Evolutionary conservation across 2,888 invertebrate species (phyloP).

Genomic region (Diploptera punctata): DNA sequence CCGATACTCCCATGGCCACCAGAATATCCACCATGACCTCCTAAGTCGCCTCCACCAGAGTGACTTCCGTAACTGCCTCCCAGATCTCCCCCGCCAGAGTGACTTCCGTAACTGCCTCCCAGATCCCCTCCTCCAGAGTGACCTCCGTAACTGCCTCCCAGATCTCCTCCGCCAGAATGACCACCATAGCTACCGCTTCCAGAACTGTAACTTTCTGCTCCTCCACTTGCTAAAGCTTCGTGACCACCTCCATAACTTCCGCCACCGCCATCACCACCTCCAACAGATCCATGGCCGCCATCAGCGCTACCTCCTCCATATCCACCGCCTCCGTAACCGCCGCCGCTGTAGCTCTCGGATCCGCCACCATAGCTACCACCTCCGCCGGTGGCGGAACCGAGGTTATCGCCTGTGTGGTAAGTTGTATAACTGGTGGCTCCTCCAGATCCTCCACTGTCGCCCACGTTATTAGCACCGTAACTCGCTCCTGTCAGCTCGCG

Average conservation of each 20-base stretch:
- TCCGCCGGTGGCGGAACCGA: background rate
- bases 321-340: constrained; percentile 1
- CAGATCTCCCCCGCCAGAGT: background rate
- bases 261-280: constrained; percentile 3
- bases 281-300: background rate
- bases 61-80: background rate
- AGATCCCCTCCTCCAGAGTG: background rate
- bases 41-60: background rate
- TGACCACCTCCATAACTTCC: background rate
- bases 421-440: background rate
- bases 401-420: background rate
- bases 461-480: background rate
- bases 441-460: background rate
- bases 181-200: background rate
- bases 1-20: constrained; percentile 31
- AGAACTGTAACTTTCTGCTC: background rate
- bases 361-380: constrained; percentile 33
- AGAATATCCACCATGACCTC: constrained; percentile 23
- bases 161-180: background rate
- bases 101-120: no score
- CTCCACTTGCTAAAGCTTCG: background rate
- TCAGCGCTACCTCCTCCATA: background rate
- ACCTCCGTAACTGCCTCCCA: constrained; percentile 1
- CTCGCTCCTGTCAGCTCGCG: constrained; percentile 14
- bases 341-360: background rate